Evolutionary conservation across 2,888 invertebrate species (phyloP).

Genomic region (Pristionchus arcanus): DNA sequence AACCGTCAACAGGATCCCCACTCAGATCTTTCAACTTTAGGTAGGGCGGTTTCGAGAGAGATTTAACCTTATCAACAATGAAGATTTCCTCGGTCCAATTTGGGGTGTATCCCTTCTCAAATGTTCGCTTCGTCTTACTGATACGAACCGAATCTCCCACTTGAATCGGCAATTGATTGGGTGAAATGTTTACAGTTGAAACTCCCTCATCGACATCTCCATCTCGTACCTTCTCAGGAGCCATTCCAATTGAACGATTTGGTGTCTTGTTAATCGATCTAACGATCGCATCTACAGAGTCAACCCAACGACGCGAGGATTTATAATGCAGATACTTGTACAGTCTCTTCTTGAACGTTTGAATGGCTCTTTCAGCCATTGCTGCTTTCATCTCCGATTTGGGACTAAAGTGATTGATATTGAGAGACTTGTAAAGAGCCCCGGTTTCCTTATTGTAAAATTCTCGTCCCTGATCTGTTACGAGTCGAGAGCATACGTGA

Average conservation of each 20-base stretch:
- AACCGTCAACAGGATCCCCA: neutral
- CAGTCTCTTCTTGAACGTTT: neutral
- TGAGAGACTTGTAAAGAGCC: neutral
- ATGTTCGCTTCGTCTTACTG: neutral
- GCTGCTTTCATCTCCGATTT: neutral
- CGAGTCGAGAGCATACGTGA: slow-evolving; percentile 10
- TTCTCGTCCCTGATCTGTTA: slow-evolving; percentile 4
- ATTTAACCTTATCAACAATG: neutral
- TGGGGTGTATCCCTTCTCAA: slow-evolving; percentile 6
- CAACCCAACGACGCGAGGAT: neutral
- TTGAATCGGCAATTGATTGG: neutral
- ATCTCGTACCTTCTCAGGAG: neutral
- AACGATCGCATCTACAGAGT: neutral
- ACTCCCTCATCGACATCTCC: slow-evolving; percentile 18
- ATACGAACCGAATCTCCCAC: neutral
- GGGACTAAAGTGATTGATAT: neutral
- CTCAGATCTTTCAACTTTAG: neutral
- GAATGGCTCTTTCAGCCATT: slow-evolving; percentile 35
- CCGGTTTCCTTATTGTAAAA: neutral
- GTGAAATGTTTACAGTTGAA: no score
- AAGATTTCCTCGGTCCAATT: neutral
- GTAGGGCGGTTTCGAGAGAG: neutral
- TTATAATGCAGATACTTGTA: neutral
- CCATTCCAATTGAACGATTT: slow-evolving; percentile 7
- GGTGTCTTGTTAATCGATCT: neutral